A percentile compares a stretch with the other conserved stretches of the same genome.
phyloP scores from a whole-genome alignment of 2,888 invertebrate species.

The Coecobrya sp. region DNA sequence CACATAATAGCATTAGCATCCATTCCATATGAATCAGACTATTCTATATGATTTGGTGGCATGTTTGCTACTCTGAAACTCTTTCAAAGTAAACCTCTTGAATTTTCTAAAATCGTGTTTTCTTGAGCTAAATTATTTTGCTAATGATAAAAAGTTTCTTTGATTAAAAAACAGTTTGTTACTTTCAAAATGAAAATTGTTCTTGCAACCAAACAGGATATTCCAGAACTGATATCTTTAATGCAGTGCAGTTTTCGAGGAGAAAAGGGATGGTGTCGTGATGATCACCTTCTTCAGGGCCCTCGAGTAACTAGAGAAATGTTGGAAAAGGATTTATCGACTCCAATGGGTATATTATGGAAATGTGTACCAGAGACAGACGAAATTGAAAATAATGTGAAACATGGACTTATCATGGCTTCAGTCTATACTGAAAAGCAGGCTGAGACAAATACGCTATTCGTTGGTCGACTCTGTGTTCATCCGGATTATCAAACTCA shows the following conservation, averaged over 20 bases:
- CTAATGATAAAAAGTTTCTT: no score
- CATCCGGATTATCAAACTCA: conserved; percentile 6
- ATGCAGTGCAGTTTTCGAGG: conserved; percentile 19
- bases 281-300: conserved; percentile 10
- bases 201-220: conserved; percentile 16
- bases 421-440: not conserved
- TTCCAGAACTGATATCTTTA: conserved; percentile 13
- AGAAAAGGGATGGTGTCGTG: conserved; percentile 17
- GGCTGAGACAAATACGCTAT: not conserved
- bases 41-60: no score
- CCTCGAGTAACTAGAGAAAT: not conserved
- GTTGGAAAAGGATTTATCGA: not conserved
- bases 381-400: no score
- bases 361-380: not conserved
- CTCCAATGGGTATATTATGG: not conserved
- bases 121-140: no score
- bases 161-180: no score
- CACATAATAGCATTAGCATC: no score
- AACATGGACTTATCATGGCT: no score
- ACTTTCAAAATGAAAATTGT: not conserved
- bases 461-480: conserved; percentile 9
- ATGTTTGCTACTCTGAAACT: no score
- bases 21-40: no score
- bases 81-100: no score
- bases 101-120: no score